Conservation (phyloP, 2,888 invertebrate genomes). For the Drosophila fulvimacula region DNA sequence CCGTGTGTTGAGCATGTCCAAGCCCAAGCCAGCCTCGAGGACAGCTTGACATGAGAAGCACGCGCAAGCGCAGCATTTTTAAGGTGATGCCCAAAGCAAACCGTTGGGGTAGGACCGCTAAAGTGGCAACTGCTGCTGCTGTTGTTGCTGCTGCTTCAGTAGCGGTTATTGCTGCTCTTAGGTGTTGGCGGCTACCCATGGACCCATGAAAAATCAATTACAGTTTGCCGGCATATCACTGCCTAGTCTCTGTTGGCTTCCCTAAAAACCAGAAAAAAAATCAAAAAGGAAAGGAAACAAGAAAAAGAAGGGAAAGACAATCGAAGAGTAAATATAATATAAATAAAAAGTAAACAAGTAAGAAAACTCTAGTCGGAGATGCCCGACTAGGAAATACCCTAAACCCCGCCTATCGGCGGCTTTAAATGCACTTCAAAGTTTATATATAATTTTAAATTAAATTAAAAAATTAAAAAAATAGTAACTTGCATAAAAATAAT, state of each 20-base stretch:
- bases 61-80: constrained; percentile 74
- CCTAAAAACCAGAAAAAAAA: constrained; percentile 27
- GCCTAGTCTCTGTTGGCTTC: constrained; percentile 1
- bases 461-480: too few species aligned
- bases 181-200: constrained; percentile 62
- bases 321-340: constrained; percentile 10
- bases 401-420: too few species aligned
- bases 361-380: too few species aligned
- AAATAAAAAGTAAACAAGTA: too few species aligned
- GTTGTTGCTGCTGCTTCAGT: constrained; percentile 7
- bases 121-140: neutral
- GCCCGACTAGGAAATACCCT: too few species aligned
- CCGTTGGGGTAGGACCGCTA: constrained; percentile 68
- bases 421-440: too few species aligned
- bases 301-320: neutral
- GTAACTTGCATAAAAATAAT: too few species aligned
- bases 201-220: constrained; percentile 65
- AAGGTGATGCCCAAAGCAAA: constrained; percentile 23
- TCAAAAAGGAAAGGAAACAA: constrained; percentile 3
- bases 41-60: constrained; percentile 54
- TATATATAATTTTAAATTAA: too few species aligned
- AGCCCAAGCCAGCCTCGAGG: constrained; percentile 19
- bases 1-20: constrained; percentile 45
- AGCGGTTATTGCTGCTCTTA: constrained; percentile 6
- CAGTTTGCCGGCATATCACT: constrained; percentile 29